Percentiles rank a stretch among this genome's conserved stretches.
Evolutionary conservation across 2,797 vertebrate genomes (phyloP).

Genomic region (Lutjanus argentimaculatus): DNA sequence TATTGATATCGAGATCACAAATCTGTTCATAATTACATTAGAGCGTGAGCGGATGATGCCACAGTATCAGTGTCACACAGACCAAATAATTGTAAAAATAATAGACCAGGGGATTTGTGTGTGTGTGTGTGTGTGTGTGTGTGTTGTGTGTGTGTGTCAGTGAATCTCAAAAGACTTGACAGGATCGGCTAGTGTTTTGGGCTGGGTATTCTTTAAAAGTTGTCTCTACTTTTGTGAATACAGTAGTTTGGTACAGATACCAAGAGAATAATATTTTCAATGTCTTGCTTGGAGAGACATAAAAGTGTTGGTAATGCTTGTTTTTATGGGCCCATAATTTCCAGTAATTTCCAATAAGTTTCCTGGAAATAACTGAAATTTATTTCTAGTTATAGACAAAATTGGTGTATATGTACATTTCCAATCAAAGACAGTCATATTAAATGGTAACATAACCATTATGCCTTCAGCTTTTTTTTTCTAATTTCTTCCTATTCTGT

Average conservation of each 20-base stretch:
- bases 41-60: conserved; percentile 47
- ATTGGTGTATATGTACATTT: neutral
- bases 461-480: too few species aligned
- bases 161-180: neutral
- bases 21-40: conserved; percentile 72
- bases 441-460: too few species aligned
- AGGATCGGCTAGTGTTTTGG: neutral
- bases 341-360: neutral
- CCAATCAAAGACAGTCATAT: neutral
- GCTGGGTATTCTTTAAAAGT: neutral
- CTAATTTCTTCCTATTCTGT: too few species aligned
- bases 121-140: conserved; percentile 33
- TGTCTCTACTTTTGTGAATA: neutral
- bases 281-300: neutral
- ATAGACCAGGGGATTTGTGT: conserved; percentile 25
- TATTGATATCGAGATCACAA: conserved; percentile 62
- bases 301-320: neutral
- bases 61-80: conserved; percentile 29
- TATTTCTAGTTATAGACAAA: neutral
- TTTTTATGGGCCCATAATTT: neutral
- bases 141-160: neutral
- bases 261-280: neutral
- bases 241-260: neutral
- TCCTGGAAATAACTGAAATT: neutral
- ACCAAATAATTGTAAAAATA: conserved; percentile 61